These are phyloP conservation scores for Pachycephala philippinensis DNA, from an alignment of 2,113 vertebrate species.

Conservation along the genomic window DNA sequence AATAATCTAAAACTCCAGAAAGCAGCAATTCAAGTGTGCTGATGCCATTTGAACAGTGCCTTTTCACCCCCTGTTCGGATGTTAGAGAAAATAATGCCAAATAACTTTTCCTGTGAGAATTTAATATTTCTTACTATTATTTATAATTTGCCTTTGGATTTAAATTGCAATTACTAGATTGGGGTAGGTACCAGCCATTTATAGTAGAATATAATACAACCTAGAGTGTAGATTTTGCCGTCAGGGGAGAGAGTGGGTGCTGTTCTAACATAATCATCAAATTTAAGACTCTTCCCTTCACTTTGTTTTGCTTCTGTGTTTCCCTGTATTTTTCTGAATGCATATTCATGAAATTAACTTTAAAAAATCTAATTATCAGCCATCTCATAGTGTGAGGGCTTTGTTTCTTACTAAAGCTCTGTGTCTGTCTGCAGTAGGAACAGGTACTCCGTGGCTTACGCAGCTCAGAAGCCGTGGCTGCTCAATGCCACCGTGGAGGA, in stretches of 20 bases:
- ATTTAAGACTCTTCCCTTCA: slow-evolving; percentile 7
- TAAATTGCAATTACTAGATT: neutral
- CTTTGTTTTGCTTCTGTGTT: neutral
- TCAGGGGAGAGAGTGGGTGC: slow-evolving; percentile 21
- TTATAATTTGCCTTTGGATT: neutral
- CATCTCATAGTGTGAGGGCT: neutral
- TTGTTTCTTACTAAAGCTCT: neutral
- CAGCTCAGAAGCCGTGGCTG: slow-evolving; percentile 96
- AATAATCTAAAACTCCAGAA: neutral
- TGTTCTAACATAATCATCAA: slow-evolving; percentile 17
- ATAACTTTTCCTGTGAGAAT: neutral
- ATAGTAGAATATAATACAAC: neutral
- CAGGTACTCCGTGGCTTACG: slow-evolving; percentile 93
- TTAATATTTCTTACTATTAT: neutral
- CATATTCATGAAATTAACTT: neutral
- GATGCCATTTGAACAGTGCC: neutral
- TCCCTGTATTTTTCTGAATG: neutral
- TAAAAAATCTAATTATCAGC: neutral
- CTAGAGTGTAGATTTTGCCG: neutral
- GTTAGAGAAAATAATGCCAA: neutral
- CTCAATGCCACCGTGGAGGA: slow-evolving; percentile 96
- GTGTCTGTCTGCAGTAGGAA: slow-evolving; percentile 77
- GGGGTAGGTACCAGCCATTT: neutral
- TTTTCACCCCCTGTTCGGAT: neutral
- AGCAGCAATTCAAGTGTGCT: neutral